A percentile compares a stretch with the other conserved stretches of the same genome.
These are phyloP conservation scores for Helleia helle DNA, from an alignment of 2,888 invertebrate species.

Conservation along the genomic window DNA sequence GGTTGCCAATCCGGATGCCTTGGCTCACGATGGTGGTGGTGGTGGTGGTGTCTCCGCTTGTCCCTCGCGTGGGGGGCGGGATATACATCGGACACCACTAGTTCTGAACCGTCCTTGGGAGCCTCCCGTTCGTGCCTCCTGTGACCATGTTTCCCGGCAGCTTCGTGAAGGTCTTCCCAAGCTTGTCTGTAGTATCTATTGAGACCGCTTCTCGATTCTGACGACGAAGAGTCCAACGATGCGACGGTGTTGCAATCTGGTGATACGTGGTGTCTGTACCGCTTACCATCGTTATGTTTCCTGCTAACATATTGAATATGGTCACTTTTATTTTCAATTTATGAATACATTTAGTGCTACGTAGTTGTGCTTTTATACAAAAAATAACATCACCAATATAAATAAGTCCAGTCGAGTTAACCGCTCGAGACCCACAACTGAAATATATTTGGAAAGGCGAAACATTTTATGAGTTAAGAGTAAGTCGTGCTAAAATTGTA, in stretches of 20 bases:
- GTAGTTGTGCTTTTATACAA: too few relatives aligned
- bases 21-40: slow-evolving; percentile 82
- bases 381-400: too few relatives aligned
- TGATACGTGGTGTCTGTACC: slow-evolving; percentile 90
- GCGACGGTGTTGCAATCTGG: slow-evolving; percentile 94
- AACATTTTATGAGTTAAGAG: too few relatives aligned
- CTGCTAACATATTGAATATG: slow-evolving; percentile 31
- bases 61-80: slow-evolving; percentile 57
- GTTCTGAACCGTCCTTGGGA: slow-evolving; percentile 82
- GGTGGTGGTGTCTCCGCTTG: slow-evolving; percentile 81
- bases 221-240: slow-evolving; percentile 90
- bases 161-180: slow-evolving; percentile 93
- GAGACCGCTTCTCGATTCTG: slow-evolving; percentile 87
- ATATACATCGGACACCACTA: slow-evolving; percentile 81
- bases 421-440: too few relatives aligned
- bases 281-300: slow-evolving; percentile 82
- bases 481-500: too few relatives aligned
- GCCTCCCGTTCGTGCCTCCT: slow-evolving; percentile 66
- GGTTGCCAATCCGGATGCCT: slow-evolving; percentile 74
- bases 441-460: too few relatives aligned
- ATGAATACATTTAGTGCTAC: not conserved
- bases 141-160: slow-evolving; percentile 75
- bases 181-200: slow-evolving; percentile 93
- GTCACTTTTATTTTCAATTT: not conserved
- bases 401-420: too few relatives aligned